Percentiles rank a stretch among this genome's conserved stretches.
Evolutionary conservation across 92 coral and sea anemone genomes (phyloP).

Genomic region (Metridium senile): DNA sequence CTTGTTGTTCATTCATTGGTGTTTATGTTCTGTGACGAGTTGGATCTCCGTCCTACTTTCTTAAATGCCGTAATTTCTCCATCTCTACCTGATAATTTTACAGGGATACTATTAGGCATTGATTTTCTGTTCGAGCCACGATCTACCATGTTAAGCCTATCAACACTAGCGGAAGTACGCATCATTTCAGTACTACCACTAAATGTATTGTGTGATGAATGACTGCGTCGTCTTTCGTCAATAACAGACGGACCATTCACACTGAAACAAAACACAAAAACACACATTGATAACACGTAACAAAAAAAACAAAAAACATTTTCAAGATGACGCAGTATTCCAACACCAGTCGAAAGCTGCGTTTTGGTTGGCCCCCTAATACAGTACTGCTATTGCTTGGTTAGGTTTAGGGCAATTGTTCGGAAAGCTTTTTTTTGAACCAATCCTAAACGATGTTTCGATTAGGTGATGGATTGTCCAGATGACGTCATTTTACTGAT

Average conservation of each 20-base stretch:
- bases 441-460: too few species aligned
- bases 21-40: constrained; percentile 81
- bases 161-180: constrained; percentile 90
- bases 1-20: constrained; percentile 35
- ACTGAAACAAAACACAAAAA: constrained; percentile 20
- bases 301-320: not conserved
- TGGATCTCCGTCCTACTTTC: constrained; percentile 85
- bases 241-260: constrained; percentile 57
- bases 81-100: constrained; percentile 94
- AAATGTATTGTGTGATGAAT: constrained; percentile 31
- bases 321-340: too few species aligned
- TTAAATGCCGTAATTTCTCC: constrained; percentile 94
- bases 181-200: constrained; percentile 53
- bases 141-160: constrained; percentile 84
- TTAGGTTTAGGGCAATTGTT: too few species aligned
- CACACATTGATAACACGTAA: not conserved
- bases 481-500: too few species aligned
- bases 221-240: constrained; percentile 68
- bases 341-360: too few species aligned
- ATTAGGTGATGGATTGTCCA: too few species aligned
- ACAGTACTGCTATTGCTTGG: too few species aligned
- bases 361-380: too few species aligned
- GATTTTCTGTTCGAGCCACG: constrained; percentile 67
- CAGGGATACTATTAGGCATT: constrained; percentile 84
- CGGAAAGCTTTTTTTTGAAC: too few species aligned